phyloP scores from a whole-genome alignment of 2,797 vertebrate species.

The Aphelocoma californica region DNA sequence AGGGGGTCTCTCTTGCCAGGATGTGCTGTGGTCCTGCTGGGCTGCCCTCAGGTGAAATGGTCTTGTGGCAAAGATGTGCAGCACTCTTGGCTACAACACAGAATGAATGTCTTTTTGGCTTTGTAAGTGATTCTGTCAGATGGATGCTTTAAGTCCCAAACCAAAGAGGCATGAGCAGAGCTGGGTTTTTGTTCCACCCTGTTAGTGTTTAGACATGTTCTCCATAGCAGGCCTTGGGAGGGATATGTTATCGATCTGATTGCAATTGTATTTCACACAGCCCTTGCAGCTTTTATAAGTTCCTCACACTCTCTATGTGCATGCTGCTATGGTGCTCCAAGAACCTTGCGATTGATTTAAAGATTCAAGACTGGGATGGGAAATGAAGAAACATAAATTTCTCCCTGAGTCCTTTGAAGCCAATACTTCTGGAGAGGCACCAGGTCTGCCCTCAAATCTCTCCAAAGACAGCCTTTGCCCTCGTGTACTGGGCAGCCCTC shows the following conservation, averaged over 20 bases:
- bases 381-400: not conserved
- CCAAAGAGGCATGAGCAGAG: not conserved
- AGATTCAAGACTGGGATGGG: not conserved
- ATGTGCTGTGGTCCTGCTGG: not conserved
- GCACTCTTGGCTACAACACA: not conserved
- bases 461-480: not conserved
- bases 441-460: not conserved
- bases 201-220: not conserved
- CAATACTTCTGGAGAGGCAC: not conserved
- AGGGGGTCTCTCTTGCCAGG: not conserved
- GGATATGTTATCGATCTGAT: rapidly evolving
- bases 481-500: not conserved
- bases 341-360: not conserved
- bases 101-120: not conserved
- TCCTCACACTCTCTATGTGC: rapidly evolving
- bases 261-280: not conserved
- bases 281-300: not conserved
- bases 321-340: not conserved
- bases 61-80: not conserved
- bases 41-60: not conserved
- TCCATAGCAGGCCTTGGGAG: not conserved
- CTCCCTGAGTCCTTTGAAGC: not conserved
- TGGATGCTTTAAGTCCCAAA: not conserved
- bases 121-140: not conserved
- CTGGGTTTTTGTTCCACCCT: not conserved